phyloP scores from a whole-genome alignment of 2,888 invertebrate genomes.

The Eupithecia pulchellata region DNA sequence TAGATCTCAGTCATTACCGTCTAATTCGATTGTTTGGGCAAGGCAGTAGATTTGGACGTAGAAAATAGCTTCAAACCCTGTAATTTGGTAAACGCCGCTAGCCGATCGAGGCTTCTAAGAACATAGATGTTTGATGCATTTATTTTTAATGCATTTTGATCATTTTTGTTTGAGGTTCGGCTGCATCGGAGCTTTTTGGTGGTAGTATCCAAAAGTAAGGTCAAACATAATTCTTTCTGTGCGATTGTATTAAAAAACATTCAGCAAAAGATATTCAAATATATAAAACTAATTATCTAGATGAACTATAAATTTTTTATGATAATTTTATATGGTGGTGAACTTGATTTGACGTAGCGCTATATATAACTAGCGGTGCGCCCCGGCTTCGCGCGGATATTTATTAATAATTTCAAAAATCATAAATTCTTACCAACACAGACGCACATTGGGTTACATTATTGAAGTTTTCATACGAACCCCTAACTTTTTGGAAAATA shows the following conservation, averaged over 20 bases:
- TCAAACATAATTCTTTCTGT: not conserved
- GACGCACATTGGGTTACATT: too few relatives aligned
- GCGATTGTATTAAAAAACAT: not conserved
- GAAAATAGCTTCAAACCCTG: constrained; percentile 70
- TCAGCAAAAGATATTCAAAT: not conserved
- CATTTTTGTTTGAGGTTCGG: constrained; percentile 17
- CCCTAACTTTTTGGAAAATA: too few relatives aligned
- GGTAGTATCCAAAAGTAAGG: not conserved
- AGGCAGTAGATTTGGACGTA: constrained; percentile 68
- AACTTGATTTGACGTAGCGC: not conserved
- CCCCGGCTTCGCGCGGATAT: too few relatives aligned
- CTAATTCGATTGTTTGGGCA: constrained; percentile 82
- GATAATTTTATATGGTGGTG: not conserved
- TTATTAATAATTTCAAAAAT: too few relatives aligned
- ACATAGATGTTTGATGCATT: constrained; percentile 48
- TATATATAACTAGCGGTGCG: too few relatives aligned
- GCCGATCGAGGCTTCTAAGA: constrained; percentile 59
- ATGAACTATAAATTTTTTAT: not conserved
- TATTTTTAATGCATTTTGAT: constrained; percentile 33
- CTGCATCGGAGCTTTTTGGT: not conserved
- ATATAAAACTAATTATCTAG: not conserved
- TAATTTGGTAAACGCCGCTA: constrained; percentile 72
- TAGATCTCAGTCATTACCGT: constrained; percentile 68
- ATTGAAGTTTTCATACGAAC: too few relatives aligned
- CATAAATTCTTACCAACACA: too few relatives aligned